Base-by-base conservation (phyloP, 2,888 invertebrate species). In the Hanleya hanleyi region DNA sequence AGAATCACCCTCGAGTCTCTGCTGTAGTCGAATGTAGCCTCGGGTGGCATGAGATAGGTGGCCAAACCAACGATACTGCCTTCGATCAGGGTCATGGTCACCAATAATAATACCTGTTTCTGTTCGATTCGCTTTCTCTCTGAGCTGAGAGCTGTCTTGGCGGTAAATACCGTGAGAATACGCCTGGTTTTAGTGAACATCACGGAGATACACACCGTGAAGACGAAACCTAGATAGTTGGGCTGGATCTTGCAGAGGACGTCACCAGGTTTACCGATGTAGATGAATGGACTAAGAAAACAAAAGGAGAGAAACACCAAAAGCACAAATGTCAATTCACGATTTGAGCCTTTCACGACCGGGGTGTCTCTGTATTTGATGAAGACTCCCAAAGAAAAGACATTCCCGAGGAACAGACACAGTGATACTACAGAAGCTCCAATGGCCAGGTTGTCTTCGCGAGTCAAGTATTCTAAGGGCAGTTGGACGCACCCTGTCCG, bases 151-250 rank as follows among this genome's bases (percentile, higher is more conserved):
- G 35, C 35, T 15, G 32, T 26, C 36, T 49, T 68, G 1, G 68
- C 35, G n/a, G 41, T 47, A 51, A 68, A 68, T 7, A 68, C 51
- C 41, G 33, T 68, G 50, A 68, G 32, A 22, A 68, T 32, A 1
- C 68, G 49, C 36, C 49, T 29, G n/a, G 68, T 68, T 29, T 68
- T 68, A 33, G 51, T 33, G 32, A 68, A 68, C 68, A 68, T 50
- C 3, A 68, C 35, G 18, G 68, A 38, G 26, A 68, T 35, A 32
- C 68, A 68, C 9, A 68, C 41, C 1, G 68, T 68, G 33, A 35
- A 68, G 3, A 68, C 68, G 50, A 68, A 68, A 12, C 68, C 68
- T 29, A 68, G 50, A 50, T 26, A 9, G 26, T 49, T 35, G 32
- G 68, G 68, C 22, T 68, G 68, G 2, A 68, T n/a, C 26, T 41